Percentiles rank a stretch among this genome's conserved stretches.
These are phyloP conservation scores for Melanotus villosus DNA, from an alignment of 2,888 invertebrate genomes.

Conservation along the genomic window DNA sequence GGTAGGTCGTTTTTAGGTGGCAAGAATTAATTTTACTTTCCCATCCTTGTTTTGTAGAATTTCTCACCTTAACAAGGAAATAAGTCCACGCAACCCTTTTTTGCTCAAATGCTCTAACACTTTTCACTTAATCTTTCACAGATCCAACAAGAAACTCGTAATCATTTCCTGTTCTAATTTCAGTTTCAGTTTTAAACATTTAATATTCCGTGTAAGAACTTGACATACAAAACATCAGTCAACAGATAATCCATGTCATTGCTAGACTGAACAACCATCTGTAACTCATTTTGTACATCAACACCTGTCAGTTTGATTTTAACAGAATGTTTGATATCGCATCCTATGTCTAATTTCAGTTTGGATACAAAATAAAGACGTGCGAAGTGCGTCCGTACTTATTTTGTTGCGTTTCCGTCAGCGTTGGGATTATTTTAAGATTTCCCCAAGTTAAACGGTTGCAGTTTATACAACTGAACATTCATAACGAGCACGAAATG, in stretches of 20 bases:
- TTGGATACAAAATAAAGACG: background rate
- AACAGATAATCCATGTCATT: background rate
- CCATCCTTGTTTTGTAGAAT: no score
- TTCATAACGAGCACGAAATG: background rate
- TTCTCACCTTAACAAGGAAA: no score
- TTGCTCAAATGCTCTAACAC: no score
- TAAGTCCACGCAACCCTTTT: no score
- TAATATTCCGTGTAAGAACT: no score
- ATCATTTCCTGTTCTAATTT: no score
- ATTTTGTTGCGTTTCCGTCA: background rate
- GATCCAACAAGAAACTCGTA: no score
- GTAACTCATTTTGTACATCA: constrained; percentile 1
- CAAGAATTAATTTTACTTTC: no score
- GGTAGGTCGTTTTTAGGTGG: no score
- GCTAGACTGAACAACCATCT: no score
- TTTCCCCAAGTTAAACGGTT: background rate
- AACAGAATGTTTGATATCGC: background rate
- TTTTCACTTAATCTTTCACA: no score
- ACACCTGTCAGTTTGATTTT: constrained; percentile 7
- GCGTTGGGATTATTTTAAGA: background rate
- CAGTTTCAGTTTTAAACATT: no score
- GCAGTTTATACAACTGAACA: background rate
- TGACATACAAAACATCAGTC: background rate
- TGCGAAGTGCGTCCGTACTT: background rate
- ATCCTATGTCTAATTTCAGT: background rate